These are phyloP conservation scores for Leuctra nigra DNA, from an alignment of 2,888 invertebrate species.

Conservation along the genomic window DNA sequence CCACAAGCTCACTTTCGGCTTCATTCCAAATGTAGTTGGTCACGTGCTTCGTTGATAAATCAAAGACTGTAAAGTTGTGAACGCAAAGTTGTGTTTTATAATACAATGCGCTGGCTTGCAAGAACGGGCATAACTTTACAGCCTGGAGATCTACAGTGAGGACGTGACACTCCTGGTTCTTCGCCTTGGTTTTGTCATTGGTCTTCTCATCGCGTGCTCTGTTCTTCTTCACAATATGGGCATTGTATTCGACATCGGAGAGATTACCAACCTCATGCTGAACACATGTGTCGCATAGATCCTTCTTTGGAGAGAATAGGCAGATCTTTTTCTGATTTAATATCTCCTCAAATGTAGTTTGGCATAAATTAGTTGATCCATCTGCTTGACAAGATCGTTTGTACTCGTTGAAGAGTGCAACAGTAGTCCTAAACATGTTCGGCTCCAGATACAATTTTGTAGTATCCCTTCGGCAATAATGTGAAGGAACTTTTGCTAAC, in stretches of 20 bases:
- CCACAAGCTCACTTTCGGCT: conserved; percentile 28
- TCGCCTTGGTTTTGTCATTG: conserved; percentile 22
- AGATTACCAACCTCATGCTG: conserved; percentile 31
- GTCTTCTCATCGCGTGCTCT: conserved; percentile 31
- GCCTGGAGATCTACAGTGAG: conserved; percentile 32
- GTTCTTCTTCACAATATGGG: conserved; percentile 29
- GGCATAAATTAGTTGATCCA: conserved; percentile 24
- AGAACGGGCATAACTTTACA: conserved; percentile 31
- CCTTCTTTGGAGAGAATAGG: conserved; percentile 32
- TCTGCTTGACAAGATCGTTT: conserved; percentile 25
- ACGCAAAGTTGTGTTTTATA: conserved; percentile 34
- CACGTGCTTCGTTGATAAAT: conserved; percentile 29
- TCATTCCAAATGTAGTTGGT: conserved; percentile 32
- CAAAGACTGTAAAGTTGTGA: conserved; percentile 34
- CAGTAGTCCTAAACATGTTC: conserved; percentile 21
- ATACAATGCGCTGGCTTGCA: conserved; percentile 30
- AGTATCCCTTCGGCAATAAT: conserved; percentile 30
- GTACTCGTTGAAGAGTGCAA: conserved; percentile 28
- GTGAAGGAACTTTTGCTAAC: conserved; percentile 22
- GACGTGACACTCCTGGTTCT: conserved; percentile 27
- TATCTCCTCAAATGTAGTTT: conserved; percentile 28
- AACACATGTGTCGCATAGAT: conserved; percentile 31
- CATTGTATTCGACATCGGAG: conserved; percentile 28
- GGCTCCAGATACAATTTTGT: conserved; percentile 31
- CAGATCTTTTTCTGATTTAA: conserved; percentile 30